Percentiles rank a stretch among this genome's conserved stretches.
Conservation (phyloP, 2,888 invertebrate species). For the Tinea pellionella region DNA sequence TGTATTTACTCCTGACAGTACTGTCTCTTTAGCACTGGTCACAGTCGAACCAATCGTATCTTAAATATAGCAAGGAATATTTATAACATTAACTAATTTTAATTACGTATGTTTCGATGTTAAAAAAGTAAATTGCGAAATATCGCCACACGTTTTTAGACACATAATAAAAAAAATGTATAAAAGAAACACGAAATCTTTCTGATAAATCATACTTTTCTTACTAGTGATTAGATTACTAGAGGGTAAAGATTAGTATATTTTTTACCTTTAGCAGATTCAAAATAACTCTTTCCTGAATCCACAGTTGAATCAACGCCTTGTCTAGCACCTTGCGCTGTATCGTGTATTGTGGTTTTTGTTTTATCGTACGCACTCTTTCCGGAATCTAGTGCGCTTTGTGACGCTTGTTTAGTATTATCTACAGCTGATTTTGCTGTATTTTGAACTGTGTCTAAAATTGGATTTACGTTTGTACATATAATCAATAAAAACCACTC, state of each 20-base stretch:
- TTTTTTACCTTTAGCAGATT: not conserved
- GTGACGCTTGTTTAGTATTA: slow-evolving; percentile 33
- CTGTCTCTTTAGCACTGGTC: slow-evolving; percentile 18
- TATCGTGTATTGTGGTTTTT: slow-evolving; percentile 29
- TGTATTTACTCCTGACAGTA: slow-evolving; percentile 17
- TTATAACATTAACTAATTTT: no score
- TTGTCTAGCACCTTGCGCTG: slow-evolving; percentile 39
- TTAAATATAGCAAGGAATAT: no score
- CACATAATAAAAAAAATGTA: no score
- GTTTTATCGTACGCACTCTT: slow-evolving; percentile 41
- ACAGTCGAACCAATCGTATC: slow-evolving; percentile 19
- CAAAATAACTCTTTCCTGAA: not conserved
- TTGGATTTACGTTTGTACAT: no score
- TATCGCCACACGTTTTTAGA: no score
- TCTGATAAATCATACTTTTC: no score
- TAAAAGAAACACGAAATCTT: no score
- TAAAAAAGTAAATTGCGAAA: no score
- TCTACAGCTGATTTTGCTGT: slow-evolving; percentile 37
- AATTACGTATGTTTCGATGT: no score
- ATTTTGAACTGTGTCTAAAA: slow-evolving; percentile 19
- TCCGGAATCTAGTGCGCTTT: slow-evolving; percentile 41
- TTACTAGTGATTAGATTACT: no score
- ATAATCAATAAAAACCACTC: no score
- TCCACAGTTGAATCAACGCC: slow-evolving; percentile 35
- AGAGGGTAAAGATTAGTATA: no score